Evolutionary conservation across 2,113 vertebrate genomes (phyloP).

Genomic region (Pelusios castaneus): DNA sequence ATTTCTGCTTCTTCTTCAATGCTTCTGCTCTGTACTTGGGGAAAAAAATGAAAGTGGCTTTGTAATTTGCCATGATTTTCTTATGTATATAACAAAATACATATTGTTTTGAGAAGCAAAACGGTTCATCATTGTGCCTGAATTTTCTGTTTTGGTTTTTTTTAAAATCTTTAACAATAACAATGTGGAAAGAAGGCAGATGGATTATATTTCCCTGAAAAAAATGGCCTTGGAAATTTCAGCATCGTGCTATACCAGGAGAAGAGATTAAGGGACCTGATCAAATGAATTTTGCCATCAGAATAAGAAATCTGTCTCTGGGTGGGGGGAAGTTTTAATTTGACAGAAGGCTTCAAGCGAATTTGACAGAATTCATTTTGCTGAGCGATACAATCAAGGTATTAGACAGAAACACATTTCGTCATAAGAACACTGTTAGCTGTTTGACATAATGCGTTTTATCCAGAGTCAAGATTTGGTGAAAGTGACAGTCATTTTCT

Average conservation of each 20-base stretch:
- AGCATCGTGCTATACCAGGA: constrained; percentile 38
- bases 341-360: constrained; percentile 63
- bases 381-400: constrained; percentile 46
- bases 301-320: constrained; percentile 60
- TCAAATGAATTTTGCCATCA: constrained; percentile 68
- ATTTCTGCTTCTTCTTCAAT: neutral
- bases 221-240: constrained; percentile 46
- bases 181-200: neutral
- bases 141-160: neutral
- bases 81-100: neutral
- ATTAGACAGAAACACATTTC: constrained; percentile 42
- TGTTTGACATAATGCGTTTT: constrained; percentile 9
- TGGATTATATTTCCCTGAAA: neutral
- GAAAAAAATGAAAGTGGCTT: neutral
- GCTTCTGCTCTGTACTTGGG: neutral
- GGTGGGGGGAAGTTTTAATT: constrained; percentile 42
- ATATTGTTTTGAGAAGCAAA: constrained; percentile 30
- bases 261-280: constrained; percentile 66
- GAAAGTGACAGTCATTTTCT: neutral
- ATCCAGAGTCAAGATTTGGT: neutral
- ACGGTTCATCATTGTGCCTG: neutral
- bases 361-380: constrained; percentile 70
- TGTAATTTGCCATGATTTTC: neutral
- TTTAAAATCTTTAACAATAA: neutral
- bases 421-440: constrained; percentile 1